Evolutionary conservation across 2,888 invertebrate species (phyloP).

Genomic region (Eupithecia abbreviata): DNA sequence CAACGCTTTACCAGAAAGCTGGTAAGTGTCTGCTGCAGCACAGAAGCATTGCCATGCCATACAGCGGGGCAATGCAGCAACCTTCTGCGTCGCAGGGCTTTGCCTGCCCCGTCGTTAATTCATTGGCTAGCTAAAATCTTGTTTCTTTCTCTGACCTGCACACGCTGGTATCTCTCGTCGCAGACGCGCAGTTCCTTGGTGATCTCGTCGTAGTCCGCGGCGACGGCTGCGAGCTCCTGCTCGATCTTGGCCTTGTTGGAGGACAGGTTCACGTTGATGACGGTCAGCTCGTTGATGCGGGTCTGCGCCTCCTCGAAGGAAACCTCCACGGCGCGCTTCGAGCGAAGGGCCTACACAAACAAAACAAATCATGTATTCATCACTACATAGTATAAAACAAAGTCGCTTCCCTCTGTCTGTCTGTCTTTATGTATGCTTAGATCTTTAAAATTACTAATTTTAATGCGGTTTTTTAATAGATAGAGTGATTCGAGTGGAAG

Average conservation of each 20-base stretch:
- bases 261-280: slow-evolving; percentile 97
- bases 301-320: slow-evolving; percentile 95
- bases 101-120: too few species aligned
- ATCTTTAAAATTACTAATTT: too few species aligned
- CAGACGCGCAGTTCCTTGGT: slow-evolving; percentile 96
- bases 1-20: too few species aligned
- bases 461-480: too few species aligned
- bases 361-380: not conserved
- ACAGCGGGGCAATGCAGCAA: too few species aligned
- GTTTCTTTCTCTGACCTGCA: slow-evolving; percentile 81
- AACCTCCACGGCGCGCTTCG: slow-evolving; percentile 95
- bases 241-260: slow-evolving; percentile 97
- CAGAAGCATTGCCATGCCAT: too few species aligned
- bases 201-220: slow-evolving; percentile 98
- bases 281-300: slow-evolving; percentile 96
- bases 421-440: too few species aligned
- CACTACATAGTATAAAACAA: too few species aligned
- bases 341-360: slow-evolving; percentile 90
- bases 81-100: too few species aligned
- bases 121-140: not conserved
- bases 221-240: slow-evolving; percentile 94
- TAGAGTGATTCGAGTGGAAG: too few species aligned
- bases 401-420: too few species aligned
- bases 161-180: slow-evolving; percentile 97
- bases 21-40: too few species aligned